phyloP scores from a whole-genome alignment of 2,113 vertebrate genomes.

The Hyperopisus bebe region DNA sequence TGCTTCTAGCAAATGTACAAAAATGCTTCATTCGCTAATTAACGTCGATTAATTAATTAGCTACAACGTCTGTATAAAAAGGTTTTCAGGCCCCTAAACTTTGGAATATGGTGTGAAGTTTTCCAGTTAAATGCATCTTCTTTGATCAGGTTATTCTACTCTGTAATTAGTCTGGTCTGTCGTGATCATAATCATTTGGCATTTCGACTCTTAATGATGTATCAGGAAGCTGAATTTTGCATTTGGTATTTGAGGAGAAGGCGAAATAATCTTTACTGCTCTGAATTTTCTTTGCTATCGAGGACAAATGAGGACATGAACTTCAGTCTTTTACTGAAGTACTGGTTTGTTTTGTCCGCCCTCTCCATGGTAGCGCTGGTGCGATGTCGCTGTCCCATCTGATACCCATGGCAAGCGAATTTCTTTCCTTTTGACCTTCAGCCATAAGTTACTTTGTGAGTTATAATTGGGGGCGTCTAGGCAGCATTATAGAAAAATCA shows the following conservation, averaged over 20 bases:
- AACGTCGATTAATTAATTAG: background rate
- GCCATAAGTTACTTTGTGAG: slow-evolving; percentile 18
- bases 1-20: background rate
- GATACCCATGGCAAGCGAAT: slow-evolving; percentile 11
- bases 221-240: background rate
- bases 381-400: background rate
- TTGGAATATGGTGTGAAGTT: background rate
- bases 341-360: background rate
- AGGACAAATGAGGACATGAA: background rate
- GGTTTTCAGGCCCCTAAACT: background rate
- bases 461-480: slow-evolving; percentile 1
- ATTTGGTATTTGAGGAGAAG: background rate
- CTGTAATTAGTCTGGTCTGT: background rate
- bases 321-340: background rate
- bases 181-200: background rate
- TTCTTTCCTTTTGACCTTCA: slow-evolving; percentile 29
- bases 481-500: background rate
- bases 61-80: background rate
- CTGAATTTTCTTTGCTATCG: background rate
- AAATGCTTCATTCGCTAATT: background rate
- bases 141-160: background rate
- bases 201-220: background rate
- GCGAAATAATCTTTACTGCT: background rate
- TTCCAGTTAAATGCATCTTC: background rate
- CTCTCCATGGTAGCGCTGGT: too few species aligned